These are phyloP conservation scores for Yponomeuta malinellus DNA, from an alignment of 2,888 invertebrate genomes.

Conservation along the genomic window DNA sequence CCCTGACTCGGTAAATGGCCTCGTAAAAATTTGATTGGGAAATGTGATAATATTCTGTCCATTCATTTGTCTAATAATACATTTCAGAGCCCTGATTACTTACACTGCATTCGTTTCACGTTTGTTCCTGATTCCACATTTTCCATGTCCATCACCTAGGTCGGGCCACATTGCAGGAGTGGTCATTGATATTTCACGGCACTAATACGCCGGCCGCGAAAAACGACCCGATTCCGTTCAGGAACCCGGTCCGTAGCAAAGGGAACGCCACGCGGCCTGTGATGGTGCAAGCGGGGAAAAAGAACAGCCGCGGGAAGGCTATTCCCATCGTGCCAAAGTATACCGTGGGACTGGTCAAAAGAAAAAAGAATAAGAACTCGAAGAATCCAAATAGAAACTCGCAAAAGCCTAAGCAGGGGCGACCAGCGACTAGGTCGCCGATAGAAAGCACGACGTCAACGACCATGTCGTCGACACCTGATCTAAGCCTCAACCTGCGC, in stretches of 20 bases:
- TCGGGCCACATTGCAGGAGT: slow-evolving; percentile 92
- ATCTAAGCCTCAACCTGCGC: slow-evolving; percentile 60
- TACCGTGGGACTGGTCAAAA: slow-evolving; percentile 63
- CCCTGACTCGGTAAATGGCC: no score
- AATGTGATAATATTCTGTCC: background rate
- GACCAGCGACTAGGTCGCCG: slow-evolving; percentile 72
- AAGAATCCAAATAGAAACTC: slow-evolving; percentile 70
- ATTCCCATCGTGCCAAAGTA: slow-evolving; percentile 59
- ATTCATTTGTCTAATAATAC: background rate
- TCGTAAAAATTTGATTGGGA: background rate
- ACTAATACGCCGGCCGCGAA: slow-evolving; percentile 81
- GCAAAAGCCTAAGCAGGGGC: slow-evolving; percentile 70
- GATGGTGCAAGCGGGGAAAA: slow-evolving; percentile 57
- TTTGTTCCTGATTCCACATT: slow-evolving; percentile 7
- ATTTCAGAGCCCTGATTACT: background rate
- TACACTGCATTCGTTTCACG: background rate
- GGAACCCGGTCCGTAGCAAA: slow-evolving; percentile 59
- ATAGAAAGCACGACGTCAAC: slow-evolving; percentile 66
- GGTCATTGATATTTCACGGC: slow-evolving; percentile 95
- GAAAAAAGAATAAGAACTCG: slow-evolving; percentile 75
- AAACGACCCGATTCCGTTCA: slow-evolving; percentile 77
- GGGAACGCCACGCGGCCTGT: slow-evolving; percentile 63
- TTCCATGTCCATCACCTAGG: slow-evolving; percentile 72
- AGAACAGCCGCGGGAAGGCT: slow-evolving; percentile 57
- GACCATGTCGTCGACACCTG: slow-evolving; percentile 44